Conservation (phyloP, 1,140 invertebrate species). For the Cotesia typhae region DNA sequence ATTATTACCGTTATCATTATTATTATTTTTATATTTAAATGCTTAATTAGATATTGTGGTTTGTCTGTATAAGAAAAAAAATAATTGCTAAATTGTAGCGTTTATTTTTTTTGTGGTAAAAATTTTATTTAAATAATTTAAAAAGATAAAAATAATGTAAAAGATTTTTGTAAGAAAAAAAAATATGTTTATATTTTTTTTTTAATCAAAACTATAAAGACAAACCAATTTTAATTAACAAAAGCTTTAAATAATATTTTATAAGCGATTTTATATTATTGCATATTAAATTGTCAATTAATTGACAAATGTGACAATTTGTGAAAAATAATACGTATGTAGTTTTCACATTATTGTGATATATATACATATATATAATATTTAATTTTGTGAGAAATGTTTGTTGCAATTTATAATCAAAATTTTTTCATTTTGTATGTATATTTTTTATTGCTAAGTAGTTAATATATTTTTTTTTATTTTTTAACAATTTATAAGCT, state of each 20-base stretch:
- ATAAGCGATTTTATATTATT: no score
- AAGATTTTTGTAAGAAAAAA: no score
- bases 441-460: constrained; percentile 6
- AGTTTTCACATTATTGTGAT: constrained; percentile 23
- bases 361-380: constrained; percentile 25
- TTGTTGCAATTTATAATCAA: background rate
- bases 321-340: constrained; percentile 23
- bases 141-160: no score
- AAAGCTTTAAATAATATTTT: no score
- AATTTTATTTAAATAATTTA: no score
- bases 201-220: no score
- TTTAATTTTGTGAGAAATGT: constrained; percentile 35
- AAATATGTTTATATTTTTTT: no score
- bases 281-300: constrained; percentile 4
- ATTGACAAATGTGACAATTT: constrained; percentile 20
- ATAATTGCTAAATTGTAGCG: no score
- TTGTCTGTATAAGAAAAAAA: no score
- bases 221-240: no score
- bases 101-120: no score
- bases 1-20: constrained; percentile 4
- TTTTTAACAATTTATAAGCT: no score
- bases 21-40: constrained; percentile 7
- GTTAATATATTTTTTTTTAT: background rate
- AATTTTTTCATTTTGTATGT: background rate
- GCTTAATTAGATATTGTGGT: constrained; percentile 2